phyloP scores from a whole-genome alignment of 2,113 vertebrate species.

The Cyprinodon variegatus region DNA sequence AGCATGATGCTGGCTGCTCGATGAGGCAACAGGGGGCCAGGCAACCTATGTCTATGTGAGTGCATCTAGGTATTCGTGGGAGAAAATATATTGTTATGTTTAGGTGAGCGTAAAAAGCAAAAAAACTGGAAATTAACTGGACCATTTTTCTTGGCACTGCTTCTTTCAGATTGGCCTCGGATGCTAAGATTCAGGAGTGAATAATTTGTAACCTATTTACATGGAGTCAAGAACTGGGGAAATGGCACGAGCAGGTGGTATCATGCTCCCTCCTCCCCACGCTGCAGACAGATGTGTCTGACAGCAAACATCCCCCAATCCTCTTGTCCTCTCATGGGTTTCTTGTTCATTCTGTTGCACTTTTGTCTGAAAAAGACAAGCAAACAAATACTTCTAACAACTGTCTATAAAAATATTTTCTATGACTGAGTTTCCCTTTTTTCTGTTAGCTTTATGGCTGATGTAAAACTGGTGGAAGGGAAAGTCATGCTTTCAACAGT shows the following conservation, averaged over 20 bases:
- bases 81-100: constrained; percentile 36
- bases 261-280: constrained; percentile 38
- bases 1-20: constrained; percentile 52
- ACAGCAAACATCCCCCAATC: constrained; percentile 47
- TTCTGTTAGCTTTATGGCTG: neutral
- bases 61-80: constrained; percentile 30
- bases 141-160: constrained; percentile 60
- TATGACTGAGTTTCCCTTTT: neutral
- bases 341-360: constrained; percentile 40
- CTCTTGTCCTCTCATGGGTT: constrained; percentile 42
- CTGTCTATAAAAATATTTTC: neutral
- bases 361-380: constrained; percentile 53
- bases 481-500: neutral
- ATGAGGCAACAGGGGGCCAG: constrained; percentile 67
- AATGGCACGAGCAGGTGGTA: constrained; percentile 74
- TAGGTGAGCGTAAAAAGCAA: constrained; percentile 33
- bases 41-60: constrained; percentile 62
- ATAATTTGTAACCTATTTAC: constrained; percentile 80
- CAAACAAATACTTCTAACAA: constrained; percentile 37
- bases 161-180: constrained; percentile 31
- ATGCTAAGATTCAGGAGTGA: constrained; percentile 66
- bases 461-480: neutral
- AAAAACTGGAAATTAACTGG: constrained; percentile 64
- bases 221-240: constrained; percentile 61
- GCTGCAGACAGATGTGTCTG: constrained; percentile 65